phyloP scores from a whole-genome alignment of 2,888 invertebrate species.

The Drosophila buzzatii region DNA sequence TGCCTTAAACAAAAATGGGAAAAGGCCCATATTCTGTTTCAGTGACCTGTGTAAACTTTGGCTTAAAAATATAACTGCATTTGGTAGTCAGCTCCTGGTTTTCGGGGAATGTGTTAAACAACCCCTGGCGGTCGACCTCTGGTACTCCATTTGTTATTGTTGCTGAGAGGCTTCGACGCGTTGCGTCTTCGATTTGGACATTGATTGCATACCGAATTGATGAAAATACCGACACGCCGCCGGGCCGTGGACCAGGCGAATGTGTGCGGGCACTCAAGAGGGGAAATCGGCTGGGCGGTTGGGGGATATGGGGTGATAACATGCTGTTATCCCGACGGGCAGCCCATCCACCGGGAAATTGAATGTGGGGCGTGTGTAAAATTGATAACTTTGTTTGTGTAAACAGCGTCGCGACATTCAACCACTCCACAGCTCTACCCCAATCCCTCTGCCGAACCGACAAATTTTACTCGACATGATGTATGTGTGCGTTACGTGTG shows the following conservation, averaged over 20 bases:
- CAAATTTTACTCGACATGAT: slow-evolving; percentile 70
- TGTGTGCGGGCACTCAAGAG: neutral
- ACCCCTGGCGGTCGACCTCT: slow-evolving; percentile 30
- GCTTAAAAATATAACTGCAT: slow-evolving; percentile 18
- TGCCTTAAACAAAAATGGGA: neutral
- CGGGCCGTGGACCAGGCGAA: neutral
- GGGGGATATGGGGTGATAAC: slow-evolving; percentile 32
- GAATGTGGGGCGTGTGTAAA: slow-evolving; percentile 74
- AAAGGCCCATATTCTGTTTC: neutral
- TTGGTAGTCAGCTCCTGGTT: neutral
- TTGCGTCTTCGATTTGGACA: slow-evolving; percentile 77
- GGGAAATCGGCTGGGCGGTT: neutral
- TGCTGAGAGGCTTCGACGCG: slow-evolving; percentile 64
- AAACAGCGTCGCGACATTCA: slow-evolving; percentile 77
- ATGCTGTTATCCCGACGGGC: slow-evolving; percentile 58
- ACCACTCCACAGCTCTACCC: slow-evolving; percentile 11
- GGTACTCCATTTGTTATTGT: slow-evolving; percentile 50
- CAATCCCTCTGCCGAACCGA: slow-evolving; percentile 33
- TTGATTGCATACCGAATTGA: slow-evolving; percentile 83
- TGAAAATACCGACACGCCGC: slow-evolving; percentile 58
- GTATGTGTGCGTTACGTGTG: slow-evolving; percentile 69
- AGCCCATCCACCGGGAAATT: slow-evolving; percentile 62
- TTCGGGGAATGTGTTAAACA: slow-evolving; percentile 36
- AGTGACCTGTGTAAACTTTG: slow-evolving; percentile 24
- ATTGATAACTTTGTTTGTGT: slow-evolving; percentile 80